Conservation (phyloP, 2,888 invertebrate genomes). For the Caenorhabditis wallacei region DNA sequence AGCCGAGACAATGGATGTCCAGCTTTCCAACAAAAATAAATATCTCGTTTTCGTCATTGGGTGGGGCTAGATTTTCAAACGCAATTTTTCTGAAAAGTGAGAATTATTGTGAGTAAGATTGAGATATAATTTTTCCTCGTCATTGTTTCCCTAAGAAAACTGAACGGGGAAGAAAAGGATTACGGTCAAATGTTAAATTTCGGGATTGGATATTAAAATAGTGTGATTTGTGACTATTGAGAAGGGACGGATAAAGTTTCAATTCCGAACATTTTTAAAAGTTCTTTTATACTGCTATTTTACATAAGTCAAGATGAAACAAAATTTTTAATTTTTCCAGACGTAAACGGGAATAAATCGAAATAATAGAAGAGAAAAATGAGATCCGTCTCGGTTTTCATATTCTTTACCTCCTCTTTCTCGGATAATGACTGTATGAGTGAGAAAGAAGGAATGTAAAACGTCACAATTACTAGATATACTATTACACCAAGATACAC, state of each 20-base stretch:
- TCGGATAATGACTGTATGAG: slow-evolving; percentile 26
- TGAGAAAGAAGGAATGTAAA: slow-evolving; percentile 11
- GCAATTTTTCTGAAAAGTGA: background rate
- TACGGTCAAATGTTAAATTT: slow-evolving; percentile 40
- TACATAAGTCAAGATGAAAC: too few relatives aligned
- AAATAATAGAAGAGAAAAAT: background rate
- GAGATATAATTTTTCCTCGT: too few relatives aligned
- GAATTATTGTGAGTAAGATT: too few relatives aligned
- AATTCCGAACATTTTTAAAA: too few relatives aligned
- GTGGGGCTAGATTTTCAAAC: slow-evolving; percentile 14
- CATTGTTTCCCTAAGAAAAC: background rate
- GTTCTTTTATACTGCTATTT: too few relatives aligned
- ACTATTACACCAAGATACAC: slow-evolving; percentile 33
- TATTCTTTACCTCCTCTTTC: slow-evolving; percentile 3
- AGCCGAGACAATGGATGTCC: slow-evolving; percentile 43
- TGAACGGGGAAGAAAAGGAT: slow-evolving; percentile 6
- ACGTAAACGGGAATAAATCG: too few relatives aligned
- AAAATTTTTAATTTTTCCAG: too few relatives aligned
- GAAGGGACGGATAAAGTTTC: background rate
- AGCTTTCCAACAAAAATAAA: background rate
- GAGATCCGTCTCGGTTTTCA: slow-evolving; percentile 33
- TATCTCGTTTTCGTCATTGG: slow-evolving; percentile 4
- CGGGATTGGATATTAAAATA: background rate
- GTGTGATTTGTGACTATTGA: slow-evolving; percentile 28
- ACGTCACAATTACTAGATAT: slow-evolving; percentile 40